These are phyloP conservation scores for Ophonus ardosiacus DNA, from an alignment of 2,888 invertebrate species.

Conservation along the genomic window DNA sequence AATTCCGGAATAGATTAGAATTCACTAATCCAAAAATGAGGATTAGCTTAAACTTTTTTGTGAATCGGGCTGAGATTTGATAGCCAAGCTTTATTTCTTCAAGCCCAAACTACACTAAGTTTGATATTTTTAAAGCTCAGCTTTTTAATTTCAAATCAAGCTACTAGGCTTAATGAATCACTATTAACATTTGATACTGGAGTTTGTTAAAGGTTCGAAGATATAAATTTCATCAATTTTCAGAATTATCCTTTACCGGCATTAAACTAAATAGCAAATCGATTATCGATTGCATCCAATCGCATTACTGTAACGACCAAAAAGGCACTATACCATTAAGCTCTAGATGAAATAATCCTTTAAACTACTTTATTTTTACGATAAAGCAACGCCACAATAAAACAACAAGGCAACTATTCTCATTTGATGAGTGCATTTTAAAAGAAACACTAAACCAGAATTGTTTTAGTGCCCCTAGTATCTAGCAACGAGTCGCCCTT, in stretches of 20 bases:
- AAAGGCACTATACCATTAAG: background rate
- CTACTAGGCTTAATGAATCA: too few species aligned
- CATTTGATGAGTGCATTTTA: conserved; percentile 37
- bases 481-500: conserved; percentile 44
- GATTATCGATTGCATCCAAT: conserved; percentile 4
- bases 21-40: too few species aligned
- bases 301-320: background rate
- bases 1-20: too few species aligned
- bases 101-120: too few species aligned
- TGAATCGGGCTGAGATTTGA: too few species aligned
- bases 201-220: background rate
- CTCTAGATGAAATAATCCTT: conserved; percentile 17
- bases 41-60: too few species aligned
- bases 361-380: conserved; percentile 35
- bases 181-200: background rate
- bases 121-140: too few species aligned
- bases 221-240: background rate
- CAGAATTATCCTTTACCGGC: background rate
- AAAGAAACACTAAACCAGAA: conserved; percentile 14
- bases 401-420: background rate
- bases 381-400: conserved; percentile 2
- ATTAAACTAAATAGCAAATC: background rate
- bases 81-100: too few species aligned
- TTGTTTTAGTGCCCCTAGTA: conserved; percentile 17
- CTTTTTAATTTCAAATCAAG: too few species aligned